Evolutionary conservation across 2,113 vertebrate species (phyloP).

Genomic region (Poeciliopsis occidentalis): DNA sequence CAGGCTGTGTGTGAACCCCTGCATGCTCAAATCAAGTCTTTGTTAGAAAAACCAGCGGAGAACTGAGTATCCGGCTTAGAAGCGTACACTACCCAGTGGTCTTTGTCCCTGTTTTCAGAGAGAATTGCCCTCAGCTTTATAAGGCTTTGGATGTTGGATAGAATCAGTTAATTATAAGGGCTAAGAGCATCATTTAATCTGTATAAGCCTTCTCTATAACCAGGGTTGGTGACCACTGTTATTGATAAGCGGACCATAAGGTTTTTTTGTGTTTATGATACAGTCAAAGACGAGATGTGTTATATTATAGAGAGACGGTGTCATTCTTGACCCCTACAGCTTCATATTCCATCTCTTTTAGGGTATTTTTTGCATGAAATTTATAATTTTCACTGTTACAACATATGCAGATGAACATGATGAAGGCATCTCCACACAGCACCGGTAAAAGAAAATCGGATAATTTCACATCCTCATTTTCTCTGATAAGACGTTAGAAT

Average conservation of each 20-base stretch:
- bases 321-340: constrained; percentile 25
- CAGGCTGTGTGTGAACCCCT: constrained; percentile 85
- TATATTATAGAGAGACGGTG: constrained; percentile 40
- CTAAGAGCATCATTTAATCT: constrained; percentile 30
- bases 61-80: constrained; percentile 60
- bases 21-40: constrained; percentile 80
- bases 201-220: constrained; percentile 33
- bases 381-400: constrained; percentile 6
- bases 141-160: constrained; percentile 28
- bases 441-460: neutral
- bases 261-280: constrained; percentile 47
- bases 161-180: constrained; percentile 22
- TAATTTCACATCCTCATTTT: neutral
- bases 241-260: constrained; percentile 51
- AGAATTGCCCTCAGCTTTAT: constrained; percentile 22
- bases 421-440: neutral
- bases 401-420: constrained; percentile 22
- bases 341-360: constrained; percentile 20
- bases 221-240: constrained; percentile 66
- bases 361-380: neutral
- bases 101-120: constrained; percentile 48
- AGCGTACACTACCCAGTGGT: constrained; percentile 63
- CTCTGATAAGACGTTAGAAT: constrained; percentile 4
- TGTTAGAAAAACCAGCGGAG: constrained; percentile 79
- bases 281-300: constrained; percentile 41